These are phyloP conservation scores for Sebastes steindachneri DNA, from an alignment of 2,797 vertebrate species.

Conservation along the genomic window DNA sequence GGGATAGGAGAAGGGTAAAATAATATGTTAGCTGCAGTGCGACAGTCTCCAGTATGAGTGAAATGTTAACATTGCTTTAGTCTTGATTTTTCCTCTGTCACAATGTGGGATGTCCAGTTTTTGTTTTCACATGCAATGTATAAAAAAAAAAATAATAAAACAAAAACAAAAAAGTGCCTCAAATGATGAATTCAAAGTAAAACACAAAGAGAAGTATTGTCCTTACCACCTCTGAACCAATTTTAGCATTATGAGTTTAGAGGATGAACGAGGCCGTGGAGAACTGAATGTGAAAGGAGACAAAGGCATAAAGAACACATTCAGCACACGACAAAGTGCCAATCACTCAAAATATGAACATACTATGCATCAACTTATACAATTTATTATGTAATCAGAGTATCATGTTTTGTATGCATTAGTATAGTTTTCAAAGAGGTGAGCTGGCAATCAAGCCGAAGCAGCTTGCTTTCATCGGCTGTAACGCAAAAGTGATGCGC, in stretches of 20 bases:
- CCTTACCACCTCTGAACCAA: conserved; percentile 93
- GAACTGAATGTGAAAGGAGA: conserved; percentile 90
- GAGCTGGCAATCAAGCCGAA: conserved; percentile 51
- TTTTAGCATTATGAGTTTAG: conserved; percentile 93
- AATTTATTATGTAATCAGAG: conserved; percentile 19
- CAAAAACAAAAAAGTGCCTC: conserved; percentile 54
- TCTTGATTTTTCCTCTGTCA: conserved; percentile 41
- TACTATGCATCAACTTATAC: conserved; percentile 38
- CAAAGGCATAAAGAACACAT: conserved; percentile 83
- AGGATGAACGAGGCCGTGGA: conserved; percentile 88
- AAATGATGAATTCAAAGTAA: conserved; percentile 74
- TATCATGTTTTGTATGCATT: conserved; percentile 25
- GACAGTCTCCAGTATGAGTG: conserved; percentile 87
- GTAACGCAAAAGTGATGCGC: conserved; percentile 23
- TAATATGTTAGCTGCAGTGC: conserved; percentile 83
- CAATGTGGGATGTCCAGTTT: conserved; percentile 59
- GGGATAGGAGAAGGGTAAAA: conserved; percentile 25
- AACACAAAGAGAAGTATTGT: conserved; percentile 80
- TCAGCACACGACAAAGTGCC: conserved; percentile 75
- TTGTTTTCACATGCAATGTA: conserved; percentile 77
- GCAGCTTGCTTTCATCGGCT: conserved; percentile 60
- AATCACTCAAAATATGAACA: conserved; percentile 59
- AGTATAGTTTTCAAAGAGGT: conserved; percentile 42
- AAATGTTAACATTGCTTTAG: conserved; percentile 81
- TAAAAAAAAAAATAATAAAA: conserved; percentile 14